phyloP scores from a whole-genome alignment of 1,140 invertebrate genomes.

The Helicoverpa armigera region DNA sequence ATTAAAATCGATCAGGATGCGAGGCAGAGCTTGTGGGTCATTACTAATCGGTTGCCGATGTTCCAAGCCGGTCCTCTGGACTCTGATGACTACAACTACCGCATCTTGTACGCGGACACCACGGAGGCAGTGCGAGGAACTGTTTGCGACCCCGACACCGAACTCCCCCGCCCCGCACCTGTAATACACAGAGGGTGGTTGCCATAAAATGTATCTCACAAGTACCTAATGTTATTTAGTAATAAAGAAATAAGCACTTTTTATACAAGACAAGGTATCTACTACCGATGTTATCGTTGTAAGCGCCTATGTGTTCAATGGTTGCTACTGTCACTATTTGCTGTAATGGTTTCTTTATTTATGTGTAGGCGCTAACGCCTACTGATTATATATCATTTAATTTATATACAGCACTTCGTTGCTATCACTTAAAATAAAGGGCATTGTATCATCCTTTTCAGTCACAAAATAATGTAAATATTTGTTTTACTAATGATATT shows the following conservation, averaged over 20 bases:
- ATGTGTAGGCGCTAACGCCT: neutral
- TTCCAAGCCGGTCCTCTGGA: slow-evolving; percentile 89
- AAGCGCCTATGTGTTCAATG: neutral
- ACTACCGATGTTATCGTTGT: neutral
- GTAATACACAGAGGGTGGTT: slow-evolving; percentile 42
- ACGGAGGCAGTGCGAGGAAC: slow-evolving; percentile 88
- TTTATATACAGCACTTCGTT: too few species aligned
- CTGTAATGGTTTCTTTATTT: neutral
- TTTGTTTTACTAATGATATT: neutral
- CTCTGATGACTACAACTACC: slow-evolving; percentile 90
- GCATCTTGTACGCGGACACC: slow-evolving; percentile 89
- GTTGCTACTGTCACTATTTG: neutral
- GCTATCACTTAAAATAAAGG: too few species aligned
- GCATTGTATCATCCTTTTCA: neutral
- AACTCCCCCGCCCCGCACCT: neutral
- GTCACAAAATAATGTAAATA: neutral
- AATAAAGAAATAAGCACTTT: slow-evolving; percentile 2
- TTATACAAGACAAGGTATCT: neutral
- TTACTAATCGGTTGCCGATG: slow-evolving; percentile 91
- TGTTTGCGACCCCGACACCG: slow-evolving; percentile 89
- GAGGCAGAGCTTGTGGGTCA: slow-evolving; percentile 91
- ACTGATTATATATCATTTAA: neutral
- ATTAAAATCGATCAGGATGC: slow-evolving; percentile 90
- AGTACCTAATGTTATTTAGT: neutral
- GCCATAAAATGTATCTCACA: slow-evolving; percentile 46